phyloP scores from a whole-genome alignment of 1,140 invertebrate genomes.

The Drosophila quadrilineata region DNA sequence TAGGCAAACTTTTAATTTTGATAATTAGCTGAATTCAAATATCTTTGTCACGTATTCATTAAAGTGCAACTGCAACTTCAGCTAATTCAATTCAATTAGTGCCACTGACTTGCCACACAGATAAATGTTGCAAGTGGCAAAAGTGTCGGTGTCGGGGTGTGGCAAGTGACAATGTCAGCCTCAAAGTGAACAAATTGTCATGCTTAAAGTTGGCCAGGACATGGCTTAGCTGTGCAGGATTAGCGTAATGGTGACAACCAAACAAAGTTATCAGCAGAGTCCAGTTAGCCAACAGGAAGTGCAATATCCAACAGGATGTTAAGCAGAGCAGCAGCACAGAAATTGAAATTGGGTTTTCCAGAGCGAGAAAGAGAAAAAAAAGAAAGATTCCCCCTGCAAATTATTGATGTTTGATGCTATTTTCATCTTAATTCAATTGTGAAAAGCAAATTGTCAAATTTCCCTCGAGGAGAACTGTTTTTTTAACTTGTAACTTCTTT shows the following conservation, averaged over 20 bases:
- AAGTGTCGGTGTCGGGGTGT: no score
- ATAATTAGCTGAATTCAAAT: no score
- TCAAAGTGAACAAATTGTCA: neutral
- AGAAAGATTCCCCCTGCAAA: slow-evolving; percentile 21
- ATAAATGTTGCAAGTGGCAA: neutral
- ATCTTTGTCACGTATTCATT: slow-evolving; percentile 30
- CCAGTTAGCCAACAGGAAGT: neutral
- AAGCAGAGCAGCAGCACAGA: slow-evolving; percentile 4
- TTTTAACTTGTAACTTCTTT: slow-evolving; percentile 1
- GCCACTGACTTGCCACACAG: neutral
- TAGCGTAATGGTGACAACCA: slow-evolving; percentile 11
- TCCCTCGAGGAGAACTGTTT: no score
- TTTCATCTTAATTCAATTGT: slow-evolving; percentile 41
- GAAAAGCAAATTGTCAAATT: neutral
- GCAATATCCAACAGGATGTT: no score
- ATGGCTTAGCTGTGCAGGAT: slow-evolving; percentile 14
- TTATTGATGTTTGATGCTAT: slow-evolving; percentile 44
- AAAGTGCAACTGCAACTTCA: slow-evolving; percentile 12
- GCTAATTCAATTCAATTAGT: slow-evolving; percentile 33
- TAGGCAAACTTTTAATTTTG: no score
- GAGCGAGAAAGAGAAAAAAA: neutral
- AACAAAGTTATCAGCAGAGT: slow-evolving; percentile 32
- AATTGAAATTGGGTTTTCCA: neutral
- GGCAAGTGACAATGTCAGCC: neutral
- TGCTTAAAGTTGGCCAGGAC: slow-evolving; percentile 19